These are phyloP conservation scores for Parnassius apollo DNA, from an alignment of 2,888 invertebrate genomes.

Conservation along the genomic window DNA sequence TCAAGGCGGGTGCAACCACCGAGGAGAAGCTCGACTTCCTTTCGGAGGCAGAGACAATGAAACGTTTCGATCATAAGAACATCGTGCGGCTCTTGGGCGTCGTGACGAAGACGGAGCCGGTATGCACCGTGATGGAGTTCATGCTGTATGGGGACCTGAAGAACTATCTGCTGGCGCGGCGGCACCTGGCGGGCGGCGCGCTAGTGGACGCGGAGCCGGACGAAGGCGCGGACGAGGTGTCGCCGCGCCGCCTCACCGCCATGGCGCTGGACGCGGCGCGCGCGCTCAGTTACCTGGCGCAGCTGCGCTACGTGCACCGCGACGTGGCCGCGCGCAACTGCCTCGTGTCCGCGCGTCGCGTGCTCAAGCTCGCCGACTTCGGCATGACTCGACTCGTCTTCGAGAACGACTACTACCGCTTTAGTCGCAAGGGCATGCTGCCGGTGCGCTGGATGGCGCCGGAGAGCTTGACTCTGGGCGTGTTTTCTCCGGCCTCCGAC, in stretches of 20 bases:
- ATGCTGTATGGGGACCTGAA: slow-evolving; percentile 96
- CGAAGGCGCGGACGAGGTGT: slow-evolving; percentile 88
- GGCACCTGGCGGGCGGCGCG: slow-evolving; percentile 88
- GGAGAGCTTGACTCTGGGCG: slow-evolving; percentile 89
- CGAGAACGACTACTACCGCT: slow-evolving; percentile 94
- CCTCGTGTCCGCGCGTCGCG: slow-evolving; percentile 86
- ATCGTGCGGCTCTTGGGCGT: slow-evolving; percentile 92
- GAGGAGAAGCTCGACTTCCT: slow-evolving; percentile 95
- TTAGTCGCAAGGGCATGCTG: slow-evolving; percentile 92
- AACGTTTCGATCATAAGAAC: slow-evolving; percentile 94
- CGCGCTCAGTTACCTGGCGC: slow-evolving; percentile 91
- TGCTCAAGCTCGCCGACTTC: slow-evolving; percentile 92
- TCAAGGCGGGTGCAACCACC: slow-evolving; percentile 89
- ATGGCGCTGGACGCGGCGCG: slow-evolving; percentile 95
- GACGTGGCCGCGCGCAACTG: slow-evolving; percentile 92
- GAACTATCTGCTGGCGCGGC: slow-evolving; percentile 91
- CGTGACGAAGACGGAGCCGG: slow-evolving; percentile 92
- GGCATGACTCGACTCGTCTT: slow-evolving; percentile 95
- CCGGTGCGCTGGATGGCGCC: slow-evolving; percentile 97
- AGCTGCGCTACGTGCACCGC: slow-evolving; percentile 93
- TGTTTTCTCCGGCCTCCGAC: slow-evolving; percentile 93
- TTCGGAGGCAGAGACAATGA: slow-evolving; percentile 97
- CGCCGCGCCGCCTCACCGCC: slow-evolving; percentile 88
- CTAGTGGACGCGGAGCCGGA: slow-evolving; percentile 81
- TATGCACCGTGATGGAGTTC: slow-evolving; percentile 96